A percentile compares a stretch with the other conserved stretches of the same genome.
phyloP scores from a whole-genome alignment of 2,113 vertebrate genomes.

The Cyrtonyx montezumae region DNA sequence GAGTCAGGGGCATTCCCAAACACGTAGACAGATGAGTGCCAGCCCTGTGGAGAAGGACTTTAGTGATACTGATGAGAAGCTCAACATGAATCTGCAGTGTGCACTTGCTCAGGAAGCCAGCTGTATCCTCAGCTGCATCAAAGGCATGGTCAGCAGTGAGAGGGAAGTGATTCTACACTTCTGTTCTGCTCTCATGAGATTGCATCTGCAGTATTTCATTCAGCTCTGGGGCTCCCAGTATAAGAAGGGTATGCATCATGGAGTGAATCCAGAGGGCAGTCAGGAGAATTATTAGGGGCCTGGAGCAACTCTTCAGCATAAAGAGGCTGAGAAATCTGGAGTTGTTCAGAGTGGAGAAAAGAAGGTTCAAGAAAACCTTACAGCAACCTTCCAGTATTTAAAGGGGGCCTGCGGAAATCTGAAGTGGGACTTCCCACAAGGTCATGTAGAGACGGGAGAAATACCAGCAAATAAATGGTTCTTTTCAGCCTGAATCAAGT shows the following conservation, averaged over 20 bases:
- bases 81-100: background rate
- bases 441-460: too few relatives aligned
- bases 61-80: background rate
- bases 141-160: background rate
- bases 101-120: background rate
- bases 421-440: too few relatives aligned
- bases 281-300: background rate
- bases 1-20: background rate
- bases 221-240: background rate
- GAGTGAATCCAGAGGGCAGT: background rate
- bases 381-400: too few relatives aligned
- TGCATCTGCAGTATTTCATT: background rate
- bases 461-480: background rate
- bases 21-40: background rate
- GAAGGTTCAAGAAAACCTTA: background rate
- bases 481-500: background rate
- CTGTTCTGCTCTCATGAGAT: background rate
- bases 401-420: too few relatives aligned
- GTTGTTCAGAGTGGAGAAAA: background rate
- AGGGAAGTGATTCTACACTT: background rate
- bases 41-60: background rate
- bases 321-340: background rate
- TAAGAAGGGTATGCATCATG: background rate
- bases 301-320: background rate
- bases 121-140: background rate